Evolutionary conservation across 2,888 invertebrate species (phyloP).

Genomic region (Therioaphis trifolii): DNA sequence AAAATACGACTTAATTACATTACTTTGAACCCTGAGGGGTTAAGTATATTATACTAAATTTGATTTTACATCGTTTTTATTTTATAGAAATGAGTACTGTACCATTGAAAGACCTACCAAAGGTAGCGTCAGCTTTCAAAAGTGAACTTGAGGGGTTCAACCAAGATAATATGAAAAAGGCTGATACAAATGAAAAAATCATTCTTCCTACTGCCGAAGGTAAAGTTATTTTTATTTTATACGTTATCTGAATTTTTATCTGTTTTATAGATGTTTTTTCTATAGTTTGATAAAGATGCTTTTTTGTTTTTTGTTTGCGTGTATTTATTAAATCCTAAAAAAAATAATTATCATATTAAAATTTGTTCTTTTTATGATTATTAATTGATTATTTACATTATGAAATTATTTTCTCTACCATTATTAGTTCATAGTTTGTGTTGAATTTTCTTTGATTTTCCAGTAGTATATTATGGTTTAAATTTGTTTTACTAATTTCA

Average conservation of each 20-base stretch:
- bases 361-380: neutral
- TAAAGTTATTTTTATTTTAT: slow-evolving; percentile 68
- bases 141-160: slow-evolving; percentile 93
- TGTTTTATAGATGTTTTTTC: too few relatives aligned
- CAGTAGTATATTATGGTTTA: too few relatives aligned
- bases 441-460: too few relatives aligned
- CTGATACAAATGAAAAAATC: slow-evolving; percentile 90
- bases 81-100: slow-evolving; percentile 72
- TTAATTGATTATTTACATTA: too few relatives aligned
- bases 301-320: neutral
- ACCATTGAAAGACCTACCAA: slow-evolving; percentile 89
- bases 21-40: neutral
- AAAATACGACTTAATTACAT: slow-evolving; percentile 3
- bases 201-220: slow-evolving; percentile 94
- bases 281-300: slow-evolving; percentile 45
- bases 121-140: slow-evolving; percentile 89
- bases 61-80: slow-evolving; percentile 7
- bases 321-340: neutral
- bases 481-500: too few relatives aligned
- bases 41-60: neutral
- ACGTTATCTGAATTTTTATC: too few relatives aligned
- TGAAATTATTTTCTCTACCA: too few relatives aligned
- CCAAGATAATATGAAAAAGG: slow-evolving; percentile 86
- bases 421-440: too few relatives aligned
- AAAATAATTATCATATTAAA: neutral